Evolutionary conservation across 2,888 invertebrate species (phyloP).

Genomic region (Eledone cirrhosa): DNA sequence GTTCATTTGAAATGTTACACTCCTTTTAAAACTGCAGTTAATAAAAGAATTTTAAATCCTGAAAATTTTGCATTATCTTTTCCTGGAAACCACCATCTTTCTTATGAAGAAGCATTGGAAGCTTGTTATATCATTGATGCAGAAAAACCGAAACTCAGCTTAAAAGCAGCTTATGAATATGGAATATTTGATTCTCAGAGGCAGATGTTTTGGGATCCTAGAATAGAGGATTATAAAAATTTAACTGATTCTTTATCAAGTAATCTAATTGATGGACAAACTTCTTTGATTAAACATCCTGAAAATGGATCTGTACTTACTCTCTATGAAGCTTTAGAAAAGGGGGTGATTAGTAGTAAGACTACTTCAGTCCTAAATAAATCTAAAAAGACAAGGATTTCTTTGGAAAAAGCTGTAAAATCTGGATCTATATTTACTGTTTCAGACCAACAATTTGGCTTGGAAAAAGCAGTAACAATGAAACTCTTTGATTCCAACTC

Average conservation of each 20-base stretch:
- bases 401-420: slow-evolving; percentile 82
- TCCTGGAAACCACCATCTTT: not conserved
- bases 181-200: slow-evolving; percentile 44
- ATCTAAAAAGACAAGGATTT: slow-evolving; percentile 73
- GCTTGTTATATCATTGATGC: slow-evolving; percentile 40
- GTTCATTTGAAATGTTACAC: slow-evolving; percentile 19
- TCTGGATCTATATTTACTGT: slow-evolving; percentile 72
- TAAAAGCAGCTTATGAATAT: slow-evolving; percentile 40
- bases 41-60: slow-evolving; percentile 16
- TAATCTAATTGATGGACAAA: slow-evolving; percentile 42
- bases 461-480: not conserved
- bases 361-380: slow-evolving; percentile 47
- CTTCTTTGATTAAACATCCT: slow-evolving; percentile 73
- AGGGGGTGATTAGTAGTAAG: slow-evolving; percentile 79
- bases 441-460: not conserved
- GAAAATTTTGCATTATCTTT: not conserved
- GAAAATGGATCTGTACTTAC: slow-evolving; percentile 82
- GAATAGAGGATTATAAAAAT: slow-evolving; percentile 62
- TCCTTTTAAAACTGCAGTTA: not conserved
- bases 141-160: slow-evolving; percentile 38
- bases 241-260: slow-evolving; percentile 69
- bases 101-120: slow-evolving; percentile 32
- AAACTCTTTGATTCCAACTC: slow-evolving; percentile 27
- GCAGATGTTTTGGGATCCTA: slow-evolving; percentile 43
- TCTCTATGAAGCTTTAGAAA: slow-evolving; percentile 81